Conservation (phyloP, 1,140 invertebrate genomes). For the Drosophila saltans region DNA sequence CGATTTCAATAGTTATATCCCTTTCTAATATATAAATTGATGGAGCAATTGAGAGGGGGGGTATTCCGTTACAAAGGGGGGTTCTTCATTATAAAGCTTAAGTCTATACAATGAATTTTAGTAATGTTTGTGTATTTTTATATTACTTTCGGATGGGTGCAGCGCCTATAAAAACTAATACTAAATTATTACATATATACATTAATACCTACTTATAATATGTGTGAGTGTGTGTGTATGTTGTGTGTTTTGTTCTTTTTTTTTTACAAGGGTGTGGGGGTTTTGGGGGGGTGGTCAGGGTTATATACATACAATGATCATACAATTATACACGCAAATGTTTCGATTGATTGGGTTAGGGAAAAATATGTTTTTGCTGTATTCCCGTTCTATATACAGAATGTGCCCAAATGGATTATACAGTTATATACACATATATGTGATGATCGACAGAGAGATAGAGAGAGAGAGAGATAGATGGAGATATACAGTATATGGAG, state of each 20-base stretch:
- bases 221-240: background rate
- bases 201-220: background rate
- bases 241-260: background rate
- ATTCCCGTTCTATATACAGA: constrained; percentile 31
- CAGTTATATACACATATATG: constrained; percentile 35
- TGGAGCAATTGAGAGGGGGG: too few species aligned
- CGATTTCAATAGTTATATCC: background rate
- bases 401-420: constrained; percentile 37
- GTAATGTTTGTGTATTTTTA: constrained; percentile 4
- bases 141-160: constrained; percentile 28
- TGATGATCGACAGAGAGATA: constrained; percentile 24
- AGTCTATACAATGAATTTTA: background rate
- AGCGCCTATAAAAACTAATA: constrained; percentile 21
- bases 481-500: constrained; percentile 3
- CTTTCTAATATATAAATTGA: background rate
- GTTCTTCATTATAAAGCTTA: constrained; percentile 15
- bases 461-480: constrained; percentile 12
- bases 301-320: constrained; percentile 55
- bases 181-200: constrained; percentile 35
- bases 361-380: constrained; percentile 1
- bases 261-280: background rate
- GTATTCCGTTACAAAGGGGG: background rate
- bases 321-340: constrained; percentile 46
- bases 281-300: constrained; percentile 3
- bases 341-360: constrained; percentile 43